Conservation (phyloP, 2,113 vertebrate species). For the Candoia aspera region DNA sequence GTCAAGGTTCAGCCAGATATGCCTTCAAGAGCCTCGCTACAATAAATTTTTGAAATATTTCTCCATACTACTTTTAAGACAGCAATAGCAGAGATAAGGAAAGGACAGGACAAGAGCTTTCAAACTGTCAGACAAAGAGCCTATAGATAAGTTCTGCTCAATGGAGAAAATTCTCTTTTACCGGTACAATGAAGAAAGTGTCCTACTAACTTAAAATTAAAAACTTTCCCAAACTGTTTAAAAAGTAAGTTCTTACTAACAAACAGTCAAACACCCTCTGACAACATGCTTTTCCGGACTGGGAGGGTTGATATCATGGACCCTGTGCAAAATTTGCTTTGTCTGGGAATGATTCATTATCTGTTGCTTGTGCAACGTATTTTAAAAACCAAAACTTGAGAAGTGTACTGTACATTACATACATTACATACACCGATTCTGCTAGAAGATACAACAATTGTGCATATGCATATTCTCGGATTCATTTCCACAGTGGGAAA, state of each 20-base stretch:
- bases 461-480: neutral
- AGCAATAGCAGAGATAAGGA: neutral
- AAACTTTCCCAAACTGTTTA: neutral
- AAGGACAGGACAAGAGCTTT: neutral
- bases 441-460: neutral
- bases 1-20: neutral
- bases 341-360: neutral
- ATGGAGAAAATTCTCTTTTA: neutral
- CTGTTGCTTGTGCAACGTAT: neutral
- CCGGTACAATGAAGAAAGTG: neutral
- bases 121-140: neutral
- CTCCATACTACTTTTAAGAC: neutral
- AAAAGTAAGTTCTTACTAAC: neutral
- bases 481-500: neutral
- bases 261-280: neutral
- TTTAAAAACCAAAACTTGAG: neutral
- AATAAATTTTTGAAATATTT: neutral
- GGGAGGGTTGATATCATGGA: neutral
- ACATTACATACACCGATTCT: neutral
- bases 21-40: neutral
- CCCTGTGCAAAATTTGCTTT: neutral
- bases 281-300: neutral
- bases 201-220: neutral
- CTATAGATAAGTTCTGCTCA: neutral
- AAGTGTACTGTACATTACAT: neutral